A percentile compares a stretch with the other conserved stretches of the same genome.
Evolutionary conservation across 1,140 invertebrate genomes (phyloP).

Genomic region (Rhynchophorus ferrugineus): DNA sequence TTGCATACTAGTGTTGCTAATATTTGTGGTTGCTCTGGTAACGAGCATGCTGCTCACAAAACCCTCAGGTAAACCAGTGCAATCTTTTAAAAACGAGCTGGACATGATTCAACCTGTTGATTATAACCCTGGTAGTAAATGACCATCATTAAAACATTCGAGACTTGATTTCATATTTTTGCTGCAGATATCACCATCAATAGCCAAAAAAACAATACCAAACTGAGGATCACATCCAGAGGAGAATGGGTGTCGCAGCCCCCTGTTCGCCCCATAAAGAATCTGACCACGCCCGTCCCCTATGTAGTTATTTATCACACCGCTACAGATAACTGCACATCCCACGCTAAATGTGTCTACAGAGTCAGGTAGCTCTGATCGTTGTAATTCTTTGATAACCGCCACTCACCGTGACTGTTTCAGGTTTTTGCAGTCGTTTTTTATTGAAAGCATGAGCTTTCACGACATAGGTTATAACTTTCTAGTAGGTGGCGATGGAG

Average conservation of each 20-base stretch:
- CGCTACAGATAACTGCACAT: constrained; percentile 41
- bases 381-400: not conserved
- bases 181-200: constrained; percentile 19
- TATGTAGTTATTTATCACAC: constrained; percentile 41
- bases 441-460: constrained; percentile 58
- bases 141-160: too few relatives aligned
- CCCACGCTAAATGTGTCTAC: constrained; percentile 37
- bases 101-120: constrained; percentile 3
- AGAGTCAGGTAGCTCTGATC: constrained; percentile 41
- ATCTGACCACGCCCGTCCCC: constrained; percentile 39
- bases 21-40: constrained; percentile 12
- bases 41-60: constrained; percentile 7
- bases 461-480: constrained; percentile 67
- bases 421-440: constrained; percentile 58
- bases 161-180: constrained; percentile 9
- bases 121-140: constrained; percentile 14
- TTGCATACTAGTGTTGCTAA: constrained; percentile 12
- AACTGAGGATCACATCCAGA: constrained; percentile 24
- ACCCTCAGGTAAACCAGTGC: not conserved
- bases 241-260: constrained; percentile 56
- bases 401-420: constrained; percentile 4
- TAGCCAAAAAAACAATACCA: constrained; percentile 1
- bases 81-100: not conserved
- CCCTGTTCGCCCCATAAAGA: constrained; percentile 37
- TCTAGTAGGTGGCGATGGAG: constrained; percentile 63